Evolutionary conservation across 2,797 vertebrate species (phyloP), one percentile per base, ranked within the genome.

Genomic region (Paedocypris micromegethes): DNA sequence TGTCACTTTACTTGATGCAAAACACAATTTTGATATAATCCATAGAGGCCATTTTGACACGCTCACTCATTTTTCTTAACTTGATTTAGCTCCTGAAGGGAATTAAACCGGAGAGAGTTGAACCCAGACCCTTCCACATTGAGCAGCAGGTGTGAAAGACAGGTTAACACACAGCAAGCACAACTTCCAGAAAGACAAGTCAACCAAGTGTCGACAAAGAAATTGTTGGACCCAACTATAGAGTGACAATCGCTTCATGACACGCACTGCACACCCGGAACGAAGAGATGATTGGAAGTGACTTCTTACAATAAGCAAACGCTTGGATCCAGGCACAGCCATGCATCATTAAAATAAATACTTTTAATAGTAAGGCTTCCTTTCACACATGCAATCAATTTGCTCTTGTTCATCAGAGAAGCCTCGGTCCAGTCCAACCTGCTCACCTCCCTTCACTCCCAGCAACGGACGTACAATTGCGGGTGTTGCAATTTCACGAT

Each of bases 61-160:
- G 23, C 23, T 23, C 23, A 23, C 23, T 23, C 23, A 23, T 1
- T 23, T 23, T 23, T 23, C 23, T 23, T 23, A 23, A 23, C 23
- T 23, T 23, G 23, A 62, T 58, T 44, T 48, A 52, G 61, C 68
- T 23, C 86, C 86, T 87, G 86, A 89, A 77, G 78, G 80, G 85
- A 82, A 88, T 88, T 86, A 90, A 77, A 77, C 79, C 84, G 78
- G 80, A 80, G 80, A 75, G 84, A 77, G 63, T 77, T 87, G 84
- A 89, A 88, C 87, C 86, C 75, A 89, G 87, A 85, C 84, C 83
- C 80, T 78, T 68, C 74, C 76, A 78, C 70, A 88, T 76, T 85
- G 83, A 88, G 88, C 80, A 86, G 80, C 83, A 89, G 85, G 87
- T 90, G 88, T 89, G 86, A 90, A 89, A 88, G 81, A 84, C 84